Evolutionary conservation across 2,888 invertebrate species (phyloP), one percentile per base, ranked within the genome.

Genomic region (Serrognathus titanus): DNA sequence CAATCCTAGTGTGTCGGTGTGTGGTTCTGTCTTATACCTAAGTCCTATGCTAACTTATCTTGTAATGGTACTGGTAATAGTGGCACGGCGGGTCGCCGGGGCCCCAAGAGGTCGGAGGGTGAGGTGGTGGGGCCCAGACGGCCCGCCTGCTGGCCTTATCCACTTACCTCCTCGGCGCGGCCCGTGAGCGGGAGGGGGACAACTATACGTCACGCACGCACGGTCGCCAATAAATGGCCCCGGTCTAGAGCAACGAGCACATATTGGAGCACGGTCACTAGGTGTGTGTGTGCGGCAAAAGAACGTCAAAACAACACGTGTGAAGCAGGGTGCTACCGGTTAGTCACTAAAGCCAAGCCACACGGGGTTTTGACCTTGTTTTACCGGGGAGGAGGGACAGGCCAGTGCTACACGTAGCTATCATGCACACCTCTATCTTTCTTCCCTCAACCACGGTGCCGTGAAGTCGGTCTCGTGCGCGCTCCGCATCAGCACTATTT

Each of bases 391-490:
- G 76, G 75, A 75, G 76, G 75, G 75, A 76, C 75, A 76, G 76
- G 77, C 76, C 77, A 76, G 76, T 83, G 83, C 83, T 84, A 83
- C 83, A 83, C 82, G 83, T 83, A 83, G 82, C 82, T 80, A 79
- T 88, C 92, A 93, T 92, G 92, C 92, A 93, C 92, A 97, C 97
- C 96, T 98, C 99, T 90, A 99, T 97, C 90, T 98, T 99, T 88
- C 99, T 92, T 89, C 98, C 98, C 92, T 99, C 99, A 90, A 98
- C 97, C 92, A 97, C 95, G 87, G 97, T 96, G 90, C 97, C 97
- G 91, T 99, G 97, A 87, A 99, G 94, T 90, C 97, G 95, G 90
- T 97, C 97, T 89, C 98, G 95, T 92, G 99, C 98, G 89, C 94
- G 92, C 90, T 98, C 98, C 85, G 98, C 98, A 88, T 99, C 98